Conservation (phyloP, 1,140 invertebrate genomes). For the Euborellia annulipes region DNA sequence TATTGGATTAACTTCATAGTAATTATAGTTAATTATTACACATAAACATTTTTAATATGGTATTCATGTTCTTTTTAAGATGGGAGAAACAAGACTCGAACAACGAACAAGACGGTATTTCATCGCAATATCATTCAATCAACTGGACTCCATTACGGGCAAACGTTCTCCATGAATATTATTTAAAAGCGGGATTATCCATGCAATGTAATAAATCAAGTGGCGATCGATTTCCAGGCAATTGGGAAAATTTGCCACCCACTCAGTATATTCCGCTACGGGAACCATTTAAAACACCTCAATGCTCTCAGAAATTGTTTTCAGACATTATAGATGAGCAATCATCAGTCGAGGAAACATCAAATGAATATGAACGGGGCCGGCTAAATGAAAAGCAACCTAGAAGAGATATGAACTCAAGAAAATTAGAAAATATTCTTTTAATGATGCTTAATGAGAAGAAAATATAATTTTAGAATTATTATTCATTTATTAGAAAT, state of each 20-base stretch:
- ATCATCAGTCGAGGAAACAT: slow-evolving; percentile 8
- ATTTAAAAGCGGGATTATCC: slow-evolving; percentile 70
- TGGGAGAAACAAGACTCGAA: slow-evolving; percentile 51
- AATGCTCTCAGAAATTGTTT: slow-evolving; percentile 16
- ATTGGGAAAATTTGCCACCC: slow-evolving; percentile 45
- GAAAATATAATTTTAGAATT: slow-evolving; percentile 1
- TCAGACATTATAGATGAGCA: slow-evolving; percentile 15
- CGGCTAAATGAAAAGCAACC: neutral
- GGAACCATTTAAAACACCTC: slow-evolving; percentile 27
- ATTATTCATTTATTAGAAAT: slow-evolving; percentile 1
- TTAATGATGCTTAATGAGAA: slow-evolving; percentile 3
- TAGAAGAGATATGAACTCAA: neutral
- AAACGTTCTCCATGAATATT: slow-evolving; percentile 56
- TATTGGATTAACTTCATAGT: no score
- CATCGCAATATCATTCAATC: slow-evolving; percentile 65
- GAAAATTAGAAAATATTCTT: slow-evolving; percentile 3
- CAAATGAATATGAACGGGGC: neutral
- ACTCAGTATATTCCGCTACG: slow-evolving; percentile 35
- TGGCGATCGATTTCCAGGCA: slow-evolving; percentile 64
- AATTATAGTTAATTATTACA: no score
- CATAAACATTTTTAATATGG: no score
- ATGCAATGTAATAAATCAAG: slow-evolving; percentile 68
- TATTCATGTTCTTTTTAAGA: slow-evolving; percentile 23
- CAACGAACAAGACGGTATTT: slow-evolving; percentile 33
- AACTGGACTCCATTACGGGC: slow-evolving; percentile 67